Evolutionary conservation across 2,797 vertebrate genomes (phyloP).

Genomic region (Gymnopithys bicolor): DNA sequence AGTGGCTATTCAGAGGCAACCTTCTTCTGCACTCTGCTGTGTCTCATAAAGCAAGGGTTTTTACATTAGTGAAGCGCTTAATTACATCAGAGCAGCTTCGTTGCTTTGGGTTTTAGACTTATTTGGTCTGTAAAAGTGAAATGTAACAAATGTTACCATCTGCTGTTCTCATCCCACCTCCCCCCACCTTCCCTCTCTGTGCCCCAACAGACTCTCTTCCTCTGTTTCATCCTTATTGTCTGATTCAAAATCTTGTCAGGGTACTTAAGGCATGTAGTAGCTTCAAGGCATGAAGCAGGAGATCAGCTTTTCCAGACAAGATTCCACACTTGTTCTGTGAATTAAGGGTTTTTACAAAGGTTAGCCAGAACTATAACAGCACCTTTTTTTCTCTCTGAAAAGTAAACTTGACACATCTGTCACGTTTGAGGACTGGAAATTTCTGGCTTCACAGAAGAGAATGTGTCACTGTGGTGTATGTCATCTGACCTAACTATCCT

Average conservation of each 20-base stretch:
- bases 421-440: slow-evolving; percentile 46
- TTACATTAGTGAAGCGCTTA: slow-evolving; percentile 67
- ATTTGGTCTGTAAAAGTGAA: slow-evolving; percentile 48
- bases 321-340: slow-evolving; percentile 32
- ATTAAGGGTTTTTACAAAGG: slow-evolving; percentile 46
- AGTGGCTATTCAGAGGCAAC: slow-evolving; percentile 66
- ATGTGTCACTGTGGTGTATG: slow-evolving; percentile 36
- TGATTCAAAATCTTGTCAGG: slow-evolving; percentile 60
- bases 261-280: slow-evolving; percentile 48
- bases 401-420: slow-evolving; percentile 57
- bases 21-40: slow-evolving; percentile 55
- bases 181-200: background rate
- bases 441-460: slow-evolving; percentile 59
- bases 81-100: slow-evolving; percentile 61
- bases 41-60: slow-evolving; percentile 72
- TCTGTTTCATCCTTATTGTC: slow-evolving; percentile 52
- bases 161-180: background rate
- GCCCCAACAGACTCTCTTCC: slow-evolving; percentile 21
- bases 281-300: slow-evolving; percentile 47
- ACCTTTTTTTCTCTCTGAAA: slow-evolving; percentile 34
- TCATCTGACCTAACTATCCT: slow-evolving; percentile 60
- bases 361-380: slow-evolving; percentile 9
- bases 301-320: slow-evolving; percentile 26
- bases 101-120: slow-evolving; percentile 64
- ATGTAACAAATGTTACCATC: background rate